Base-by-base conservation (phyloP, 2,113 vertebrate species). In the Crotophaga sulcirostris region DNA sequence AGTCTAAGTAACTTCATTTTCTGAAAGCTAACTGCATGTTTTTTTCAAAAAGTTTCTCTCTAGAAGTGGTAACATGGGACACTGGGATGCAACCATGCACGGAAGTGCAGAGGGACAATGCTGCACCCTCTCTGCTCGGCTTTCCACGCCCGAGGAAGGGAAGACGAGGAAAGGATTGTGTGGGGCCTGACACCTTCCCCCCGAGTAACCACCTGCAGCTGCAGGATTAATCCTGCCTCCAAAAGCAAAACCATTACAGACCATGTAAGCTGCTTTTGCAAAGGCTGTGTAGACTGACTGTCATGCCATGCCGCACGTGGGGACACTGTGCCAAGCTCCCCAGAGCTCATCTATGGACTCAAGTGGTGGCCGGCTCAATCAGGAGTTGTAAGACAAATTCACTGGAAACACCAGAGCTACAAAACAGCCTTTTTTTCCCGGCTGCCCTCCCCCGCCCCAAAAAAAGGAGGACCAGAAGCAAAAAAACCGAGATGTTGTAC, bases 291-390 rank as follows among this genome's bases (percentile, higher is more conserved):
- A 52, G 66, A 34, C 28, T 16, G 66, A 34, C 42, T 0, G 3
- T 42, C 0, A 0, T 2, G 5, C 52, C 29, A 4, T 5, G 31
- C 33, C 0, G 0, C 36, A 9, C 0, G 1, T 0, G 0, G 19
- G n/a, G 45, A 66, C 1, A 3, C 45, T 1, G 4, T 0, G 3
- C 62, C 0, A 0, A 75, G 16, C 33, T 56, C n/a, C 38, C 68
- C 52, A 58, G 47, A 74, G 11, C 33, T 26, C 4, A 0, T 28
- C 15, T 18, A 31, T 58, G 18, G 49, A n/a, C 20, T 31, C 6
- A 1, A 45, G 16, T 0, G 3, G 16, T 3, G 2, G 15, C 9
- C 84, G 21, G 10, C 56, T 33, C 25, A 24, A 45, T 29, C 15
- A 42, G 18, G 36, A 83, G 24, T 31, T 33, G 49, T 6, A 15